Conservation (phyloP, 2,113 vertebrate genomes). For the Varanus salvator region DNA sequence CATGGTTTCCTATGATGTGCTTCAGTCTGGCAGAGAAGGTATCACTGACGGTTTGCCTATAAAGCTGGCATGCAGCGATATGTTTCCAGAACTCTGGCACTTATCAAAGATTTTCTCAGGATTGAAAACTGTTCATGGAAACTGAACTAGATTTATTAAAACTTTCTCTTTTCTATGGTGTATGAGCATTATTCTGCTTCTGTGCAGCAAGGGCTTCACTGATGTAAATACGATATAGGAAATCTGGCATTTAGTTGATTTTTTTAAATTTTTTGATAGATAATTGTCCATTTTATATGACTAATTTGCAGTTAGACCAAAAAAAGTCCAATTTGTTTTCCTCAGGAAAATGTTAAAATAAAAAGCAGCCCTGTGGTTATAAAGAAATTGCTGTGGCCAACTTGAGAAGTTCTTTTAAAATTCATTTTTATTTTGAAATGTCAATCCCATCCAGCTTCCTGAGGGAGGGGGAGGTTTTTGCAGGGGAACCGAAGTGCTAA, state of each 20-base stretch:
- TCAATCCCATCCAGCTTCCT: too few relatives aligned
- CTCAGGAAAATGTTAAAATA: background rate
- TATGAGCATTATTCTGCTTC: slow-evolving; percentile 17
- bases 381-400: background rate
- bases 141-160: background rate
- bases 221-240: slow-evolving; percentile 32
- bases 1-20: too few relatives aligned
- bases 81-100: background rate
- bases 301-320: background rate
- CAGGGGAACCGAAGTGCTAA: too few relatives aligned
- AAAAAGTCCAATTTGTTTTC: background rate
- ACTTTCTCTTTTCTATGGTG: slow-evolving; percentile 41
- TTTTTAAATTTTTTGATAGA: background rate
- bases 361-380: background rate
- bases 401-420: background rate
- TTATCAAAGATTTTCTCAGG: background rate
- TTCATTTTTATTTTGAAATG: background rate
- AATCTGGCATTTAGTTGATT: background rate
- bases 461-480: too few relatives aligned
- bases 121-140: background rate
- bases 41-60: background rate
- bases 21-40: background rate
- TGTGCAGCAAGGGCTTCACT: slow-evolving; percentile 36
- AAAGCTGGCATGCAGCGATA: background rate
- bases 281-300: background rate